Evolutionary conservation across 2,888 invertebrate genomes (phyloP), one percentile per base, ranked within the genome.

Genomic region (Caradrina clavipalpis): DNA sequence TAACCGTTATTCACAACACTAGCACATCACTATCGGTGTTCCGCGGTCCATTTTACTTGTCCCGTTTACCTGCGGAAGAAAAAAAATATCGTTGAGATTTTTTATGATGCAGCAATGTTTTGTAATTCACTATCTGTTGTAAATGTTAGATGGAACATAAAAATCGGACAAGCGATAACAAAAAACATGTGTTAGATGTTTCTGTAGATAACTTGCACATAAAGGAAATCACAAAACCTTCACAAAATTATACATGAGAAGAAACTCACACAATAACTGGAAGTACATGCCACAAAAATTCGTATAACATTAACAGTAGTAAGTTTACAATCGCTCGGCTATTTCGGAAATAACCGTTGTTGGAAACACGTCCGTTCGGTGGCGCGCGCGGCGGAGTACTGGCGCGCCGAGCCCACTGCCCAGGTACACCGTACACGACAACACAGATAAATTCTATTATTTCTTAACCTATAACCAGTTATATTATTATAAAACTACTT

Each of bases 311-410:
- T 87, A 90, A 89, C 89, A 89, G 78, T 75, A 64, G 89, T 89
- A 88, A 88, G 89, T 89, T 88, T 84, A 92, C 92, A 92, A 92
- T 90, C 87, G 89, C 85, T 87, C 93, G 93, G 90, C 85, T 93
- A 93, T 93, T 89, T 84, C 77, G 79, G 77, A 80, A 92, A 91
- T 91, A 90, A 81, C 89, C 90, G 91, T 81, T 88, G 86, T 88
- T 92, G 88, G 68, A 73, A 83, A 83, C 81, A 74, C 94, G 91
- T 90, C 88, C 89, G 88, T 71, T 73, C 82, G 81, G 82, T 73
- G 65, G 74, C 86, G 88, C 86, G 86, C 81, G 88, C 88, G 90
- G 90, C 81, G 86, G 82, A 78, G 84, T 74, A 92, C 92, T 92
- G 86, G 56, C 85, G 81, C 84, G 87, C 71, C 82, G 78, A 58